Evolutionary conservation across 2,888 invertebrate species (phyloP).

Genomic region (Polietes domitor): DNA sequence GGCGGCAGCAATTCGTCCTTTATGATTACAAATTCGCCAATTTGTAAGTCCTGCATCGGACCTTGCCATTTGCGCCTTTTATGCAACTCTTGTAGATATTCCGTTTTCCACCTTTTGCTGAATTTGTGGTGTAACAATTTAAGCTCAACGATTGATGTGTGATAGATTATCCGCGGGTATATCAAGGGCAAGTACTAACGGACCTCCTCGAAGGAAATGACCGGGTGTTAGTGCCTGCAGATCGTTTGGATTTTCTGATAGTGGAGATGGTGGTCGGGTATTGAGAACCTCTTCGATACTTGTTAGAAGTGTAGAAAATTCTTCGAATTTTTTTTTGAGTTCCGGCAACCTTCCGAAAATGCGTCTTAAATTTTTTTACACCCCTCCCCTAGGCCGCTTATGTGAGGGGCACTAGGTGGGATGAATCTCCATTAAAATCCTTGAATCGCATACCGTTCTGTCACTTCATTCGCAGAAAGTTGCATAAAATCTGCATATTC

Average conservation of each 20-base stretch:
- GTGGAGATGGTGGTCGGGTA: slow-evolving; percentile 9
- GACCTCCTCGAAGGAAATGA: slow-evolving; percentile 28
- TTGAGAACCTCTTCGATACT: slow-evolving; percentile 33
- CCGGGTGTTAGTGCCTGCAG: slow-evolving; percentile 44
- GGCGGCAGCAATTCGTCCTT: too few relatives aligned
- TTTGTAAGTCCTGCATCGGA: too few relatives aligned
- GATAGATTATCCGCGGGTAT: too few relatives aligned
- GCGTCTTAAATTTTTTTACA: slow-evolving; percentile 48
- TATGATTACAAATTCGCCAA: too few relatives aligned
- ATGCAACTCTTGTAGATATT: too few relatives aligned
- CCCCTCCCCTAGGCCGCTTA: slow-evolving; percentile 57
- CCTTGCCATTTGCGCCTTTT: too few relatives aligned
- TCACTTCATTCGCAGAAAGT: too few relatives aligned
- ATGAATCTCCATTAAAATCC: slow-evolving; percentile 41
- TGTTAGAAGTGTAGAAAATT: slow-evolving; percentile 26
- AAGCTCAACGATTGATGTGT: too few relatives aligned
- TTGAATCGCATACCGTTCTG: not conserved
- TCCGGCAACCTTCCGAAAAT: slow-evolving; percentile 48
- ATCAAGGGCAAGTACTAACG: slow-evolving; percentile 20
- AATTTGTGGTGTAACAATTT: too few relatives aligned
- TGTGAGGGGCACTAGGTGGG: slow-evolving; percentile 46
- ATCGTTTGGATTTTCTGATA: slow-evolving; percentile 32
- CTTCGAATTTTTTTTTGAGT: too few relatives aligned
- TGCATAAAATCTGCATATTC: too few relatives aligned
- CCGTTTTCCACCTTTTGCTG: too few relatives aligned